Percentiles rank a stretch among this genome's conserved stretches.
These are phyloP conservation scores for Rhinophrynus dorsalis DNA, from an alignment of 2,797 vertebrate species.

Conservation along the genomic window DNA sequence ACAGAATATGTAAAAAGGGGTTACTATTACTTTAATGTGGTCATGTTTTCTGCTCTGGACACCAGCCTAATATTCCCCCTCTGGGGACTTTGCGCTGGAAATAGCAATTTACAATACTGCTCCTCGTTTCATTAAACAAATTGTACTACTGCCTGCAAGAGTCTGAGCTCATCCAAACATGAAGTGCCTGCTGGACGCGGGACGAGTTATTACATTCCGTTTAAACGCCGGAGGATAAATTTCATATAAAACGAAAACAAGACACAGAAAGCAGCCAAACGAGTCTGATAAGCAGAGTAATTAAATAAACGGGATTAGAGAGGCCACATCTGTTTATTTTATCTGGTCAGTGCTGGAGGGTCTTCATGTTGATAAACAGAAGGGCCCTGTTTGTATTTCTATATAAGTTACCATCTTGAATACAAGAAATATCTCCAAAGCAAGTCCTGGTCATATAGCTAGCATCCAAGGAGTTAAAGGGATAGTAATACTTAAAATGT, in stretches of 20 bases:
- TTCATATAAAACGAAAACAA: constrained; percentile 1
- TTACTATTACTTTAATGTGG: too few species aligned
- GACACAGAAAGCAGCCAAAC: constrained; percentile 2
- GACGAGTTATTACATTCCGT: background rate
- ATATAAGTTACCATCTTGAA: too few species aligned
- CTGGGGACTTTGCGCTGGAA: background rate
- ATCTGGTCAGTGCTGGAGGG: background rate
- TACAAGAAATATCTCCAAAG: too few species aligned
- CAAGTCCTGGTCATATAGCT: too few species aligned
- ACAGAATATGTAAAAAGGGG: too few species aligned
- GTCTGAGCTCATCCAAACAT: background rate
- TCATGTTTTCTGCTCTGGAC: background rate
- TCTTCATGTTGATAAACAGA: too few species aligned
- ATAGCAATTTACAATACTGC: background rate
- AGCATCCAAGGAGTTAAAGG: too few species aligned
- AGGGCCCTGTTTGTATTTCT: too few species aligned
- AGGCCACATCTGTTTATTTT: background rate
- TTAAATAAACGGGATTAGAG: background rate
- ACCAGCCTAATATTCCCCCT: background rate
- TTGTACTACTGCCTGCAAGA: background rate
- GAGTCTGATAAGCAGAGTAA: background rate
- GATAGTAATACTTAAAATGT: too few species aligned
- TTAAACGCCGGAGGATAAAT: background rate
- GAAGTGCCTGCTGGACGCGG: background rate
- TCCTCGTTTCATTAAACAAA: constrained; percentile 15